Percentiles rank a stretch among this genome's conserved stretches.
These are phyloP conservation scores for Chelonoidis abingdonii DNA, from an alignment of 2,113 vertebrate genomes.

Conservation along the genomic window DNA sequence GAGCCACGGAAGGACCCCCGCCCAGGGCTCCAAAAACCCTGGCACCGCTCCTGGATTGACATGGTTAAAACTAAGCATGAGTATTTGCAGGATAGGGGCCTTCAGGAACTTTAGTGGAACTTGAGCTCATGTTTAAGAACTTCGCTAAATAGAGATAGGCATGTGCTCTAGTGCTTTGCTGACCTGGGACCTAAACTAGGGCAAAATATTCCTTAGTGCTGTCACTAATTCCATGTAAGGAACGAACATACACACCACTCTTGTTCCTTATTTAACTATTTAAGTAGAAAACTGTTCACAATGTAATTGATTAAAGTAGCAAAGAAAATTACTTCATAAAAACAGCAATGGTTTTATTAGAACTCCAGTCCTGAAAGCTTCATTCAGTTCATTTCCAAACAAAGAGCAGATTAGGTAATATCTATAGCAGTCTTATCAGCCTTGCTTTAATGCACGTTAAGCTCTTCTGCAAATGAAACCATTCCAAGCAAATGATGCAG, in stretches of 20 bases:
- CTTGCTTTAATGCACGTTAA: slow-evolving; percentile 16
- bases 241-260: neutral
- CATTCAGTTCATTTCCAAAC: neutral
- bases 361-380: neutral
- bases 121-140: neutral
- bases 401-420: neutral
- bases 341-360: neutral
- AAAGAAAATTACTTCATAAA: neutral
- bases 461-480: neutral
- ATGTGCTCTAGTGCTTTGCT: neutral
- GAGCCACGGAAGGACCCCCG: too few relatives aligned
- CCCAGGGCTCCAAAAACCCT: too few relatives aligned
- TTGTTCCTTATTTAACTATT: neutral
- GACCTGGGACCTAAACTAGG: neutral
- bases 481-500: neutral
- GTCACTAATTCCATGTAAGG: neutral
- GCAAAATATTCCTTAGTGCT: neutral
- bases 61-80: neutral
- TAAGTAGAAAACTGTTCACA: neutral
- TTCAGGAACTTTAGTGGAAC: neutral
- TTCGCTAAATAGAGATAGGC: neutral
- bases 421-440: neutral
- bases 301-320: neutral
- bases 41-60: neutral
- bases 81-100: neutral